These are phyloP conservation scores for Parazoanthus atlanticus DNA, from an alignment of 92 coral and sea anemone genomes.

Conservation along the genomic window DNA sequence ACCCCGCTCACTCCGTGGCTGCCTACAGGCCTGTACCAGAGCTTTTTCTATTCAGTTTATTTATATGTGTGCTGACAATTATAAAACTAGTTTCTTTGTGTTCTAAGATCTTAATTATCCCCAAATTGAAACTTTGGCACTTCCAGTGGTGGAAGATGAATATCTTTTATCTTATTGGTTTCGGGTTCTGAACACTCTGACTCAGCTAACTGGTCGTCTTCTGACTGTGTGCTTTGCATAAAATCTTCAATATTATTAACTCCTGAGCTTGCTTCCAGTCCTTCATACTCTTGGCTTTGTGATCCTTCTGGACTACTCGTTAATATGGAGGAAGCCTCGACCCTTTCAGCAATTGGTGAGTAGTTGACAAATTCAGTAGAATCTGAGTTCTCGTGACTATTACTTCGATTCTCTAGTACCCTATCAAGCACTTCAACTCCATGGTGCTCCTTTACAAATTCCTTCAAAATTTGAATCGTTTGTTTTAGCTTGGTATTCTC, in stretches of 20 bases:
- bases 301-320: not conserved
- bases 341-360: not conserved
- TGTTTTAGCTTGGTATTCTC: constrained; percentile 80
- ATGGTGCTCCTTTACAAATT: constrained; percentile 60
- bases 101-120: not conserved
- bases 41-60: not conserved
- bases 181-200: not conserved
- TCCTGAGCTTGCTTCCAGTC: not conserved
- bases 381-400: not conserved
- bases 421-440: constrained; percentile 64
- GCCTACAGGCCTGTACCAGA: too few species aligned
- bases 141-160: constrained; percentile 54
- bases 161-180: constrained; percentile 22
- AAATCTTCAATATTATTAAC: constrained; percentile 32
- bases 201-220: not conserved
- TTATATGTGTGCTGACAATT: not conserved
- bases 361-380: not conserved
- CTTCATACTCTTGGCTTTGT: constrained; percentile 31
- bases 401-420: constrained; percentile 26
- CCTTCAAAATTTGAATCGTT: constrained; percentile 64
- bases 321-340: not conserved
- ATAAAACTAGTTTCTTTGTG: too few species aligned
- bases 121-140: constrained; percentile 45
- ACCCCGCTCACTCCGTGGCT: too few species aligned
- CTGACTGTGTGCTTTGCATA: constrained; percentile 21